Conservation (phyloP, 1,140 invertebrate genomes). For the Hycleus cichorii region DNA sequence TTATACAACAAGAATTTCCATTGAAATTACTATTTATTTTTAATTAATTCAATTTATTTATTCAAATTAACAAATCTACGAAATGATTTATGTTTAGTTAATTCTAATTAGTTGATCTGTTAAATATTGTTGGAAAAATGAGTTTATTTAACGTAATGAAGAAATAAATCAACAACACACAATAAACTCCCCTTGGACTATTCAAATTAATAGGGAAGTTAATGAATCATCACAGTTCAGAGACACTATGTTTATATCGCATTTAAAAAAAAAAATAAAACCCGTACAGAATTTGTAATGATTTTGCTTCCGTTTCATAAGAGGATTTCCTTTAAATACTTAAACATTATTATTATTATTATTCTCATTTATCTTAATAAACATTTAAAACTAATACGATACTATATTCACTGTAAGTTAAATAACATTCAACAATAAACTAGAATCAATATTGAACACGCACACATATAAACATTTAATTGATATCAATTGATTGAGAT, state of each 20-base stretch:
- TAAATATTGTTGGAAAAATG: no score
- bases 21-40: conserved; percentile 6
- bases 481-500: not conserved
- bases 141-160: not conserved
- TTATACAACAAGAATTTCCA: conserved; percentile 27
- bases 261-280: not conserved
- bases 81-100: no score
- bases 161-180: not conserved
- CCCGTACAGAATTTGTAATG: conserved; percentile 8
- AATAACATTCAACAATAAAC: no score
- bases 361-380: no score
- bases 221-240: conserved; percentile 9
- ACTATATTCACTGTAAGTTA: no score
- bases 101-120: no score
- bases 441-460: not conserved
- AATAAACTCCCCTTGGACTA: conserved; percentile 1
- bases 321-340: no score
- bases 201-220: not conserved
- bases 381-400: no score
- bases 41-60: no score
- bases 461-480: conserved; percentile 2
- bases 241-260: conserved; percentile 9
- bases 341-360: no score
- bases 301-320: conserved; percentile 3
- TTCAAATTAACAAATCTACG: no score